Evolutionary conservation across 2,888 invertebrate genomes (phyloP), one percentile per base, ranked within the genome.

Genomic region (Melinopterus prodromus): DNA sequence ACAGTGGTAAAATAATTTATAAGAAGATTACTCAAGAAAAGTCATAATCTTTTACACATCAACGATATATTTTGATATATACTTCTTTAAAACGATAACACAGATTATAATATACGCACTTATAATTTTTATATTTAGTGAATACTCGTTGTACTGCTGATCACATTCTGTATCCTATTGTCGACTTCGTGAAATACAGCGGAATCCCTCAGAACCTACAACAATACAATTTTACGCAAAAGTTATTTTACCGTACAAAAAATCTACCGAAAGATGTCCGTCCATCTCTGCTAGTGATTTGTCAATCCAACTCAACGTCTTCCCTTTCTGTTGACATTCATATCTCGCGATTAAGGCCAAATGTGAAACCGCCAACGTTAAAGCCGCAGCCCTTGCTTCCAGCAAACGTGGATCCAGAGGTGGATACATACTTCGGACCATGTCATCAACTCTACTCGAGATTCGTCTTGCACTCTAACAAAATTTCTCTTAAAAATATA

Each of bases 391-490:
- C 84, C 94, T 91, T 0, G 94, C 94, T 87, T 94, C 94, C 81
- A 94, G 87, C 6, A 94, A 89, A 69, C 93, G 90, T 0, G 93
- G 92, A 88, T 94, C 94, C 82, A 94, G 87, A 6, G 94, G 94
- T 14, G 94, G 94, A 86, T 94, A 94, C 92, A 95, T 92, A 81
- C 93, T 92, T 80, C 92, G 89, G 0, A 94, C 93, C 82, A 95
- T 93, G 85, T 94, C 94, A 87, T 95, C 94, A 0, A 94, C 94
- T 71, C 94, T 89, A 15, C 92, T 92, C 75, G 93, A 93, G 83
- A 95, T 93, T 82, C 92, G 90, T 84, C 92, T 91, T 4, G 94
- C 94, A 79, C 92, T 91, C 90, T 92, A 84, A 72, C 86, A 84
- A 78, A 16, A 53, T 53, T 53, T 53, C 12, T 9, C 7, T 9